Percentiles rank a stretch among this genome's conserved stretches.
Conservation (phyloP, 2,113 vertebrate genomes). For the Baryphthengus martii region DNA sequence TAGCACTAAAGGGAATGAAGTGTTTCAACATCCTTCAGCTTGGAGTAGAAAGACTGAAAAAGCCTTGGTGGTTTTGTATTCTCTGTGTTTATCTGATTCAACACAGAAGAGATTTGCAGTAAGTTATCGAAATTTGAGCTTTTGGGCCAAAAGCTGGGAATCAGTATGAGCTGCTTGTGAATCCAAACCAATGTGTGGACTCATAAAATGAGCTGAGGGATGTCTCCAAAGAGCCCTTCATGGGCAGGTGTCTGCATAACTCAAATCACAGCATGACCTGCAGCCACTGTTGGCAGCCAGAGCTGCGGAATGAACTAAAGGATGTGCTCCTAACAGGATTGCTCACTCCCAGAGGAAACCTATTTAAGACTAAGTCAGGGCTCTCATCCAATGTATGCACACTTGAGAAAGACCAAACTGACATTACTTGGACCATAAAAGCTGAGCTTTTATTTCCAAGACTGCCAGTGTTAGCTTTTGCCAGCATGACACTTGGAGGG, state of each 20-base stretch:
- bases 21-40: background rate
- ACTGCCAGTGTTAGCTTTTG: background rate
- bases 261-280: accelerated
- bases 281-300: accelerated
- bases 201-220: background rate
- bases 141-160: background rate
- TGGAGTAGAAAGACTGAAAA: background rate
- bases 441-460: background rate
- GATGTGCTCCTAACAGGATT: accelerated
- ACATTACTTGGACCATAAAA: background rate
- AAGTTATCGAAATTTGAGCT: background rate
- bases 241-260: background rate
- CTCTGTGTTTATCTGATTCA: background rate
- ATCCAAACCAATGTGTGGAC: background rate
- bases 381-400: background rate
- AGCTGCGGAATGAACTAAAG: accelerated
- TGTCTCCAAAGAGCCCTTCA: background rate
- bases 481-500: background rate
- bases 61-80: background rate
- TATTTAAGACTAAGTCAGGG: background rate
- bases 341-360: accelerated
- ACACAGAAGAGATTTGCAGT: background rate
- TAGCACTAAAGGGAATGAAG: background rate
- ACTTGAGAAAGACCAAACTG: background rate
- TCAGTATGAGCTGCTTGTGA: background rate